Evolutionary conservation across 2,888 invertebrate genomes (phyloP).

Genomic region (Drosophila percnosoma): DNA sequence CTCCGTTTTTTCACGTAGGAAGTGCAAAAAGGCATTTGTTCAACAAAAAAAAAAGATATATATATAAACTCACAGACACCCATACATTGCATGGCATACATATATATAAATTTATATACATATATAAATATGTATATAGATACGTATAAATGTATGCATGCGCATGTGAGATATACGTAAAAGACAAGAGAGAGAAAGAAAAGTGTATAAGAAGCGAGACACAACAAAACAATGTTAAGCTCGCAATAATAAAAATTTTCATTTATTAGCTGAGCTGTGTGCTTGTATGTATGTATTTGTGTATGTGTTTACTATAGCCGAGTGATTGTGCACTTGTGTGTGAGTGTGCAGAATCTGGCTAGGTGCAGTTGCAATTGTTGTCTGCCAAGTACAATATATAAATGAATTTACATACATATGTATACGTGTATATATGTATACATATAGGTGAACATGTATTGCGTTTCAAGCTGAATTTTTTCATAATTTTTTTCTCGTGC

Average conservation of each 20-base stretch:
- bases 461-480: slow-evolving; percentile 25
- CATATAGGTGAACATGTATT: slow-evolving; percentile 31
- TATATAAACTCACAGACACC: slow-evolving; percentile 16
- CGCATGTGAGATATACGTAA: slow-evolving; percentile 43
- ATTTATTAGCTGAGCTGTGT: slow-evolving; percentile 16
- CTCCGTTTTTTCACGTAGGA: slow-evolving; percentile 45
- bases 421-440: slow-evolving; percentile 4
- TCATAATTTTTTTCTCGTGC: slow-evolving; percentile 10
- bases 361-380: slow-evolving; percentile 47
- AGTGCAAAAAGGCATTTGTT: slow-evolving; percentile 46
- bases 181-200: slow-evolving; percentile 18
- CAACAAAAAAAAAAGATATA: neutral
- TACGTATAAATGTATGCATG: slow-evolving; percentile 32
- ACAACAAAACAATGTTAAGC: slow-evolving; percentile 40
- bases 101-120: neutral
- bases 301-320: slow-evolving; percentile 9
- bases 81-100: neutral
- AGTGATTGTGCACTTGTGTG: slow-evolving; percentile 30
- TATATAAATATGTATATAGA: neutral
- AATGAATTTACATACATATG: slow-evolving; percentile 8
- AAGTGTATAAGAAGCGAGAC: slow-evolving; percentile 15
- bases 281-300: slow-evolving; percentile 1
- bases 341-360: slow-evolving; percentile 47
- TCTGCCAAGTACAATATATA: slow-evolving; percentile 43
- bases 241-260: slow-evolving; percentile 20